Evolutionary conservation across 2,888 invertebrate genomes (phyloP).

Genomic region (Caenorhabditis auriculariae): DNA sequence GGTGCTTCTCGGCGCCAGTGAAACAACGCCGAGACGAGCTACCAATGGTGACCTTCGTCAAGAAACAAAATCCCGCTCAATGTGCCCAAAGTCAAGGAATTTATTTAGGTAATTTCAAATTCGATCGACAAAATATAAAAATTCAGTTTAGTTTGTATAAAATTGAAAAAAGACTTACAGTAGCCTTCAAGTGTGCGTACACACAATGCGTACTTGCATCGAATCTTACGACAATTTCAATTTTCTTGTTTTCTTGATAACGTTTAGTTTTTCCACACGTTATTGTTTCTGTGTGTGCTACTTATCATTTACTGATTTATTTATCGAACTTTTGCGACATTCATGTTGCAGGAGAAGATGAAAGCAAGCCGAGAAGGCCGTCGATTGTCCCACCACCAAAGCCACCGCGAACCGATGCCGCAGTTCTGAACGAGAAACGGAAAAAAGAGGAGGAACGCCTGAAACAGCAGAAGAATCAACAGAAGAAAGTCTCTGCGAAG

Average conservation of each 20-base stretch:
- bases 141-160: too few species aligned
- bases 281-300: too few species aligned
- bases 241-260: too few species aligned
- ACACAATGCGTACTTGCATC: too few species aligned
- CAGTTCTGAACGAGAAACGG: slow-evolving; percentile 49
- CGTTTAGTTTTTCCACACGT: too few species aligned
- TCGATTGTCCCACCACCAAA: slow-evolving; percentile 55
- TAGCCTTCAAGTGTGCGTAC: too few species aligned
- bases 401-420: slow-evolving; percentile 54
- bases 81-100: slow-evolving; percentile 31
- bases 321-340: too few species aligned
- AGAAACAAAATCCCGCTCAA: slow-evolving; percentile 20
- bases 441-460: slow-evolving; percentile 30
- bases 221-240: too few species aligned
- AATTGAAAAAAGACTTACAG: too few species aligned
- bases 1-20: slow-evolving; percentile 90
- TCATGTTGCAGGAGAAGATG: slow-evolving; percentile 24
- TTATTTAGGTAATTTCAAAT: slow-evolving; percentile 47
- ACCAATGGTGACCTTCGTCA: slow-evolving; percentile 44
- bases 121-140: too few species aligned
- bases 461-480: slow-evolving; percentile 4
- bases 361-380: slow-evolving; percentile 32
- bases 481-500: too few species aligned
- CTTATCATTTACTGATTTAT: too few species aligned
- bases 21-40: slow-evolving; percentile 72